Base-by-base conservation (phyloP, 2,113 vertebrate genomes). In the Rousettus leschenaultii region DNA sequence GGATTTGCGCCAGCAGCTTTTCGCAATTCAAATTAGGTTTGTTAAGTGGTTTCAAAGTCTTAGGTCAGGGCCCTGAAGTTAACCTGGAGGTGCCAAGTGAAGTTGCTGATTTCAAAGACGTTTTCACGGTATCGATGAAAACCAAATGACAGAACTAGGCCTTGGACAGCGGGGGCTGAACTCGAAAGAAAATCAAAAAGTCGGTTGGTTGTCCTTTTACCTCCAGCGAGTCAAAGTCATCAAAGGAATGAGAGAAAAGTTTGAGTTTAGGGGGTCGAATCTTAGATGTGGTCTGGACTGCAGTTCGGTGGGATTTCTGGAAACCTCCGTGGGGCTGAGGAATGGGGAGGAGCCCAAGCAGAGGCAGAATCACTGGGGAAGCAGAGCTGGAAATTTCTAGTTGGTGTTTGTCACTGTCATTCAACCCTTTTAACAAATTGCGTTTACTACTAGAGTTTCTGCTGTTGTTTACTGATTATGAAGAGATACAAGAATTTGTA, bases 21-120 rank as follows among this genome's bases (percentile, higher is more conserved):
- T 95, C 95, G 97, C 74, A 75, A 97, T 97, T 98, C 94, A 97
- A 97, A 97, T 96, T 33, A 85, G 70, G 74, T 96, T 97, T 97
- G 96, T 97, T 94, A 97, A 94, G 95, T 82, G 88, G 92, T 95
- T 96, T 97, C 7, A 3, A 53, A 79, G 33, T 89, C 86, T 55
- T 80, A 43, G 22, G 57, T 82, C 83, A 86, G 28, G 80, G 15
- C 95, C 97, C 97, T 97, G 92, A 97, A 96, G 79, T 43, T 77
- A 24, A 85, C 51, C 40, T 66, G 90, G 95, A 95, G 90, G 94
- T 53, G 33, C 35, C 45, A 89, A 7, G 5, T 65, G 43, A 91
- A 65, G 57, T 65, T 84, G 94, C 38, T 51, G 21, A 96, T 97
- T 98, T 98, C 95, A 97, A 97, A 97, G 94, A 94, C 15, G 18